A percentile compares a stretch with the other conserved stretches of the same genome.
These are phyloP conservation scores for Crotalus adamanteus DNA, from an alignment of 2,797 vertebrate species.

Conservation along the genomic window DNA sequence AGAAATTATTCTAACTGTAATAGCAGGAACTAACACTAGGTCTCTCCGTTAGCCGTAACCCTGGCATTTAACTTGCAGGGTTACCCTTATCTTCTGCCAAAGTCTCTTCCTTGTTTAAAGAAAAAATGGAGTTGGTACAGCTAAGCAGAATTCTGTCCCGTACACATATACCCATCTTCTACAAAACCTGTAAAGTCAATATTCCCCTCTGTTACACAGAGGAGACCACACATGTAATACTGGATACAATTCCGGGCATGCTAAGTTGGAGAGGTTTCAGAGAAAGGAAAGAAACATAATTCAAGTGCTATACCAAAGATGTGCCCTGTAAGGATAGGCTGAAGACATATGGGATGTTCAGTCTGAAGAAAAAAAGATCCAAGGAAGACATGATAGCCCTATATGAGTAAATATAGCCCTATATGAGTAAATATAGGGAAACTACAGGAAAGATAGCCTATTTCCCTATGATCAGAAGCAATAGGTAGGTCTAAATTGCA, in stretches of 20 bases:
- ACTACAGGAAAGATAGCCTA: no score
- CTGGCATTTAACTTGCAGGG: not conserved
- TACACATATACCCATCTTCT: not conserved
- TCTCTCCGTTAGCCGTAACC: not conserved
- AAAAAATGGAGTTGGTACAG: not conserved
- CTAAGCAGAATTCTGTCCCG: not conserved
- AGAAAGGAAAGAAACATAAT: no score
- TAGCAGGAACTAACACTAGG: not conserved
- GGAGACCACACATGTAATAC: not conserved
- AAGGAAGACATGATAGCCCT: no score
- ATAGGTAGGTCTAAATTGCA: no score
- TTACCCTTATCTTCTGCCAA: not conserved
- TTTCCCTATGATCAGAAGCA: no score
- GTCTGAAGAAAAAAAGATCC: no score
- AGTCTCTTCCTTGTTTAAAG: not conserved
- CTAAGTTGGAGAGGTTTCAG: no score
- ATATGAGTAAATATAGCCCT: no score
- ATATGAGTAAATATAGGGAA: no score
- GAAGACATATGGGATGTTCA: no score
- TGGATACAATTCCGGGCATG: not conserved
- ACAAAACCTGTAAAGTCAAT: not conserved
- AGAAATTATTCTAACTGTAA: not conserved
- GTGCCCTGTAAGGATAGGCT: no score
- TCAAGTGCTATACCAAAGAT: no score
- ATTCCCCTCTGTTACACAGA: not conserved